Evolutionary conservation across 2,888 invertebrate species (phyloP), one percentile per base, ranked within the genome.

Genomic region (Cetonia aurata): DNA sequence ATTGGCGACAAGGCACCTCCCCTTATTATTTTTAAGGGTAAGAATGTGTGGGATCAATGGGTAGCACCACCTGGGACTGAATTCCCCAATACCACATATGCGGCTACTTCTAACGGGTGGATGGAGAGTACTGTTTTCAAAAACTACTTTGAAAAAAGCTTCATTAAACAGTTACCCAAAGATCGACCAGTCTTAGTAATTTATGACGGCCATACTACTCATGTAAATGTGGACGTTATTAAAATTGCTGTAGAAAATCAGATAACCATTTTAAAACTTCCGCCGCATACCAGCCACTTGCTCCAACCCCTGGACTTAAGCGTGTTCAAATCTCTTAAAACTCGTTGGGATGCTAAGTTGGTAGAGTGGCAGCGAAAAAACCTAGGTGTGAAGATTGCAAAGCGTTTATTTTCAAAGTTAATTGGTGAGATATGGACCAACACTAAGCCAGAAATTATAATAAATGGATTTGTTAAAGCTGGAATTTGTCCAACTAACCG

Each of bases 11-110:
- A 81, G 74, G 75, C 74, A 10, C 79, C 79, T 31, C 82, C 81
- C 33, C 72, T 83, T 37, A 80, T 82, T 44, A 78, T 81, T 52
- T 80, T 78, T 72, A 80, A 80, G 68, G 77, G 80, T 13, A 81
- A 80, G 74, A 75, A 79, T 75, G 72, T 80, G n/a, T 83, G 82
- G 80, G 79, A 82, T 72, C 72, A 78, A 62, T 83, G 80, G 81
- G 72, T 78, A 56, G 79, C 80, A 31, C 72, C 73, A 44, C 72
- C 73, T 62, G 74, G 71, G 46, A 66, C 74, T 67, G 77, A 69
- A 0, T 81, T 73, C 73, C 78, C 78, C 48, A 75, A 74, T 10
- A 71, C 79, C 1, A 55, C 80, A 15, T 78, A 77, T 74, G 74
- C 76, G 6, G 81, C 82, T 1, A 81, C 80, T 52, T 71, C 19